These are phyloP conservation scores for Pica pica DNA, from an alignment of 2,113 vertebrate genomes.

Conservation along the genomic window DNA sequence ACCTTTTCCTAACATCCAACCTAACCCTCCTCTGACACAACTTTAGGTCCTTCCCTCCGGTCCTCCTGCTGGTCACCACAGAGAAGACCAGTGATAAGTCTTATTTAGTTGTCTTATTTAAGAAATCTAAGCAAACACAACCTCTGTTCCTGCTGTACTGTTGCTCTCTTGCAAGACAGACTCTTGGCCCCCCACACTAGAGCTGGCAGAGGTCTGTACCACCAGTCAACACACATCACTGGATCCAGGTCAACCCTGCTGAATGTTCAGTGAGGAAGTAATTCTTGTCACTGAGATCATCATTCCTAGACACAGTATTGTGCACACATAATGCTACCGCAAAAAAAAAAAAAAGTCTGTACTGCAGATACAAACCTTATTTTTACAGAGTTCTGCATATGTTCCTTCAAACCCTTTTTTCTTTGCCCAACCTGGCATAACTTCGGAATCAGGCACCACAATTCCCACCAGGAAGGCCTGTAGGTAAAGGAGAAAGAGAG, in stretches of 20 bases:
- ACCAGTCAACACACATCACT: not conserved
- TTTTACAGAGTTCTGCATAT: constrained; percentile 85
- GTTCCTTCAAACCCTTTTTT: constrained; percentile 88
- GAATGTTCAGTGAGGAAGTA: not conserved
- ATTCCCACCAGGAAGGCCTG: constrained; percentile 95
- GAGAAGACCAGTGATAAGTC: not conserved
- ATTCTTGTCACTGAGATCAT: not conserved
- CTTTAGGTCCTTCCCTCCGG: not conserved
- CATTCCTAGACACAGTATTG: not conserved
- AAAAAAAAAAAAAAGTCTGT: rapidly evolving
- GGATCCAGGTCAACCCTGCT: not conserved
- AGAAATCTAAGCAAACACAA: not conserved
- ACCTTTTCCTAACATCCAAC: not conserved
- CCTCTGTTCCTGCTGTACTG: not conserved
- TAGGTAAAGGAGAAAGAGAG: not conserved
- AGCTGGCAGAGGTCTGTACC: not conserved
- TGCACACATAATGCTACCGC: not conserved
- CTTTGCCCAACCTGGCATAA: constrained; percentile 91
- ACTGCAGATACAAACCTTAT: constrained; percentile 71
- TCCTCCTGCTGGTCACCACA: not conserved
- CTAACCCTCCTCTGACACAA: not conserved
- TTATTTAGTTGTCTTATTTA: not conserved
- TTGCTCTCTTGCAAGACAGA: not conserved
- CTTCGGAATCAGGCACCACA: constrained; percentile 90
- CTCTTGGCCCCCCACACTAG: rapidly evolving